These are phyloP conservation scores for Larimichthys polyactis DNA, from an alignment of 2,113 vertebrate genomes.

Conservation along the genomic window DNA sequence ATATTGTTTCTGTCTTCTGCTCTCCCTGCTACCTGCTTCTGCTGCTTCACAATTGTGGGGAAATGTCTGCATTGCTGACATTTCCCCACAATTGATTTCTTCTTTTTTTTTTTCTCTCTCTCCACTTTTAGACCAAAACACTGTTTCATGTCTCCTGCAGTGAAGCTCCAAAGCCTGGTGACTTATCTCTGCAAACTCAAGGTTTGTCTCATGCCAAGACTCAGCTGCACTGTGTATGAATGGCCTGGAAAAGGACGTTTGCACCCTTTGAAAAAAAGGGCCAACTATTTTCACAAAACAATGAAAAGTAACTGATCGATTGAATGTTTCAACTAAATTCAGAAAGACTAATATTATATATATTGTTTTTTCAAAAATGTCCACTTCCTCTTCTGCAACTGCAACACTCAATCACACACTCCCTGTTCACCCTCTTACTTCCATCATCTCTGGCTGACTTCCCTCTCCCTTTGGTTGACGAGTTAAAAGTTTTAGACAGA, in stretches of 20 bases:
- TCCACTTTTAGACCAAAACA: slow-evolving; percentile 38
- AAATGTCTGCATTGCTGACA: slow-evolving; percentile 52
- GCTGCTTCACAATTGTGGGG: slow-evolving; percentile 29
- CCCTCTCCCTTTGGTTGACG: not conserved
- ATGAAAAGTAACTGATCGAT: not conserved
- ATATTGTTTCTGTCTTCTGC: slow-evolving; percentile 10
- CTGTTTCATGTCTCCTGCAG: slow-evolving; percentile 50
- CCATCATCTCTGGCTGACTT: not conserved
- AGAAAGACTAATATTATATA: not conserved
- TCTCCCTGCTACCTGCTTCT: slow-evolving; percentile 28
- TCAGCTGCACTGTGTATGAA: not conserved
- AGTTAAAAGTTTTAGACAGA: not conserved
- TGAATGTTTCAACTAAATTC: not conserved
- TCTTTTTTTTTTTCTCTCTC: not conserved
- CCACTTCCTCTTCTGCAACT: not conserved
- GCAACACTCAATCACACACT: not conserved
- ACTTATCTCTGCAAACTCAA: slow-evolving; percentile 23
- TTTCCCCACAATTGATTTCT: slow-evolving; percentile 62
- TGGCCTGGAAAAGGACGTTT: not conserved
- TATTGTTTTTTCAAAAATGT: not conserved
- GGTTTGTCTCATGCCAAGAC: slow-evolving; percentile 21
- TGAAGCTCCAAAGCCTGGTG: not conserved
- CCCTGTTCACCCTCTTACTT: not conserved
- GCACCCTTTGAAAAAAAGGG: not conserved
- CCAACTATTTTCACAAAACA: not conserved